phyloP scores from a whole-genome alignment of 1,140 invertebrate species.

The Nymphalis io region DNA sequence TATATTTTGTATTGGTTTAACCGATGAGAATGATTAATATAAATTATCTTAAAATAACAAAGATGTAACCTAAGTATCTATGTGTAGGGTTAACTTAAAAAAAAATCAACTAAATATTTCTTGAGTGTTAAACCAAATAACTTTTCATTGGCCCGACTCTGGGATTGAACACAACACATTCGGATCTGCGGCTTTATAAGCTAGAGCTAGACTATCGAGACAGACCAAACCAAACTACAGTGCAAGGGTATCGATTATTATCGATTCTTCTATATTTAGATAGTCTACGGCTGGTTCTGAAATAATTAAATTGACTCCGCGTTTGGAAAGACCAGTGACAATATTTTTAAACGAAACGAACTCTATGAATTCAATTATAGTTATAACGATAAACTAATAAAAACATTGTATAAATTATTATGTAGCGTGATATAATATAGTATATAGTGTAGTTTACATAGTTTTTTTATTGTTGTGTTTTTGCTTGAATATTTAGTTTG shows the following conservation, averaged over 20 bases:
- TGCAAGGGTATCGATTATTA: constrained; percentile 34
- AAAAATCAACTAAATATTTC: no score
- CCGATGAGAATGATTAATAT: no score
- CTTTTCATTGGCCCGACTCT: no score
- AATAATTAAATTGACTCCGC: constrained; percentile 15
- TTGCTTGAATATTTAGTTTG: no score
- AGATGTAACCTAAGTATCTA: no score
- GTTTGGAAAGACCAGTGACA: not conserved
- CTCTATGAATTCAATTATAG: not conserved
- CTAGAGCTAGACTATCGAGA: not conserved
- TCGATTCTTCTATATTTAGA: constrained; percentile 54
- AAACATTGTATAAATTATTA: not conserved
- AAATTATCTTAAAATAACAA: no score
- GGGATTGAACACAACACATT: no score
- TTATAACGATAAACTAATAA: not conserved
- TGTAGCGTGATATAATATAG: not conserved
- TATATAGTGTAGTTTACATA: no score
- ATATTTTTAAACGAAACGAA: not conserved
- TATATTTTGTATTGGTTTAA: no score
- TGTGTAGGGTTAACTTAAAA: no score
- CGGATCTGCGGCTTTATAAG: not conserved
- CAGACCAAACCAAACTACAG: not conserved
- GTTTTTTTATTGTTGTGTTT: not conserved
- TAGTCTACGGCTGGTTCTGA: constrained; percentile 27
- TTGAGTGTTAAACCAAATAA: no score